Base-by-base conservation (phyloP, 2,888 invertebrate genomes). In the Chromoteleia sp. region DNA sequence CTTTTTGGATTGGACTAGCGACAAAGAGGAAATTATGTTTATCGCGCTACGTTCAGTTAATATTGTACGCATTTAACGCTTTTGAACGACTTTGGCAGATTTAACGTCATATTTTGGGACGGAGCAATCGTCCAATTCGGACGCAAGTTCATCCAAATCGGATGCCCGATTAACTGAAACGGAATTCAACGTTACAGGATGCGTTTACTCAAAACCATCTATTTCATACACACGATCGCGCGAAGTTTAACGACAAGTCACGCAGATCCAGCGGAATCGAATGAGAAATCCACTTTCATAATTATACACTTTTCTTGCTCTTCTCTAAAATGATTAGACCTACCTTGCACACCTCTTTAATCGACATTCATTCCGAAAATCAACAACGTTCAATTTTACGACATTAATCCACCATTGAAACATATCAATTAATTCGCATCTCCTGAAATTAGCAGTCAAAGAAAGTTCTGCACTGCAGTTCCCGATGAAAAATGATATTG, bases 401-500 rank as follows among this genome's bases (percentile, higher is more conserved):
- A 59, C 33, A 15, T 81, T 81, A 83, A 84, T 82, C 36, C 30
- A 30, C 52, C 71, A 84, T 82, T 79, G 81, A 61, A 61, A 67
- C 84, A 79, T 77, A 84, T 86, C 87, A 83, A 85, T 87, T 83
- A 83, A 58, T 58, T 78, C 50, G 70, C 71, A 80, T 77, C 80
- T 68, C 73, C 52, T 45, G 33, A 76, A 81, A 79, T 81, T 84
- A 33, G 43, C 67, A 65, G 58, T 52, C 45, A 41, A 75, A 81
- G 76, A 45, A 76, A 76, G 56, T 56, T 79, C 77, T 78, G 74
- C 70, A 85, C 82, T 85, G 83, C 73, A 68, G 70, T 45, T 59
- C 29, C 58, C 73, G 59, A 80, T 80, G 76, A 74, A 74, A 80
- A 73, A 61, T 54, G 68, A 77, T 71, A 78, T 77, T 79, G 77